Evolutionary conservation across 1,140 invertebrate species (phyloP), one percentile per base, ranked within the genome.

Genomic region (Meloidogyne chitwoodi): DNA sequence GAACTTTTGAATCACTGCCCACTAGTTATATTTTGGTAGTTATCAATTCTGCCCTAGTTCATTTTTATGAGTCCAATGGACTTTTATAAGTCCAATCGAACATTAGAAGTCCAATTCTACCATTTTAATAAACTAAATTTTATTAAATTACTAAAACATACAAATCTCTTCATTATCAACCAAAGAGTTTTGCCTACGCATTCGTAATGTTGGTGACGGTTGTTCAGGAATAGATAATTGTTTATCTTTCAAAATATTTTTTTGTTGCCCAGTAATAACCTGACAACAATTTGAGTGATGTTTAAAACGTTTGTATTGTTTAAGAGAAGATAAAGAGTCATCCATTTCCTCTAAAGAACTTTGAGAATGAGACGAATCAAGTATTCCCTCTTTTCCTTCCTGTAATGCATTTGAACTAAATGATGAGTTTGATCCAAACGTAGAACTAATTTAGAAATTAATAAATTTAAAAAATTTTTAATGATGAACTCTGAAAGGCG

Each of bases 301-400:
- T 44, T 22, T 61, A 0, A 56, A 16, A 8, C 29, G 29, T 2
- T 31, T 24, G 8, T n/a, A 29, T n/a, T 41, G 68, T n/a, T 27
- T 26, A n/a, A 73, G 56, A 14, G 71, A 26, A 22, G 22, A 29
- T 10, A 73, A 26, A 56, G 64, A 72, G 27, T 73, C 48, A 24
- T 73, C 71, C 71, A 63, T 63, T 31, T 73, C 71, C 3, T 73
- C 71, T 12, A 73, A 26, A 19, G 71, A 73, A 56, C 48, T 56
- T 56, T 19, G 19, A 3, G 48, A 56, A 56, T 56, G 48, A 0
- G 16, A n/a, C 1, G 48, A 56, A 6, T 19, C 19, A 56, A 56
- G n/a, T 56, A 56, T 56, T n/a, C 10, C n/a, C 16, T 8, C 19
- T 56, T 5, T 31, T 24, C 65, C 22, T 67, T n/a, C 65, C 3